These are phyloP conservation scores for Linyphia triangularis DNA, from an alignment of 2,888 invertebrate species.

Conservation along the genomic window DNA sequence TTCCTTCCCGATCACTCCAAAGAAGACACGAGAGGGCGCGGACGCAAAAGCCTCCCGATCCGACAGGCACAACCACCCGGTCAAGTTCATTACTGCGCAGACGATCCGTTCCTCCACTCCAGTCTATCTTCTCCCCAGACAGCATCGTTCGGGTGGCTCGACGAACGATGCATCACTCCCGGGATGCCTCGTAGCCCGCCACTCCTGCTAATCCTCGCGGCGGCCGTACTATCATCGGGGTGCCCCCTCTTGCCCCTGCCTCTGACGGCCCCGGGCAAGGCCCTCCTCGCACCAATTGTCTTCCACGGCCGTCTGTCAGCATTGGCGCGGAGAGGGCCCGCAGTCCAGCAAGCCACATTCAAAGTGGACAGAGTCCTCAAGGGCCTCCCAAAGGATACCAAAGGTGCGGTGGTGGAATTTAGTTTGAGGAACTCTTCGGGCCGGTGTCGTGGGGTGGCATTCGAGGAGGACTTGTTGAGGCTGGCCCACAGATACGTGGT, in stretches of 20 bases:
- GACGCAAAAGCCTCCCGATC: too few relatives aligned
- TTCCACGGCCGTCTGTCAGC: conserved; percentile 51
- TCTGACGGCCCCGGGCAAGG: conserved; percentile 57
- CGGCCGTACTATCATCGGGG: conserved; percentile 22
- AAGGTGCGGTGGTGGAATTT: conserved; percentile 37
- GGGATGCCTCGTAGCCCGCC: conserved; percentile 31
- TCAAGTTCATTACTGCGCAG: conserved; percentile 61
- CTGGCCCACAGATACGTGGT: conserved; percentile 45
- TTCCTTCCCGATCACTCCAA: background rate
- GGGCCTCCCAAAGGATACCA: background rate
- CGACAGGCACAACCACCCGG: background rate
- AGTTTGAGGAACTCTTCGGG: conserved; percentile 14
- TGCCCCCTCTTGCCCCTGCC: conserved; percentile 21
- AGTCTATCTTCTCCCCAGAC: background rate
- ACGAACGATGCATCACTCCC: too few relatives aligned
- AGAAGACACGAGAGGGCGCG: background rate
- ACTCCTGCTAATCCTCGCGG: conserved; percentile 28
- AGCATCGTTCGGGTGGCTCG: background rate
- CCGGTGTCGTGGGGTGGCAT: conserved; percentile 47
- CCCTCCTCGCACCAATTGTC: conserved; percentile 49
- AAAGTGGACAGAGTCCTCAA: conserved; percentile 41
- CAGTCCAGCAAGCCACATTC: conserved; percentile 39
- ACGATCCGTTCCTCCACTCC: background rate
- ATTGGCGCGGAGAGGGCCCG: conserved; percentile 33
- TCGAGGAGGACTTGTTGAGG: background rate